Base-by-base conservation (phyloP, 30 jellyfish, hydroid and myxozoan genomes). In the Hydra vulgaris region DNA sequence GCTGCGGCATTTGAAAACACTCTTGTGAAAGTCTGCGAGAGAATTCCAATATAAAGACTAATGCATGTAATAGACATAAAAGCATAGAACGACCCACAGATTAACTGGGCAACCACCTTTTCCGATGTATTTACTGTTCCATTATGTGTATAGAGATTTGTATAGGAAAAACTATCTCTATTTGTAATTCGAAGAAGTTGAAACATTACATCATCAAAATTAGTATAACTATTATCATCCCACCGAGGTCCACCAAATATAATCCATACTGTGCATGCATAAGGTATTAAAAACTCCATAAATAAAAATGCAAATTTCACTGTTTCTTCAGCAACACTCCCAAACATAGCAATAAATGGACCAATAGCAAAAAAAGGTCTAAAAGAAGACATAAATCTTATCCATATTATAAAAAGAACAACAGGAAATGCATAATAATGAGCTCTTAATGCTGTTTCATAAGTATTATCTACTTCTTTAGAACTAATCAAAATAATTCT, bases 251-350 rank as follows among this genome's bases (percentile, higher is more conserved):
- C 96, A 55, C 98, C 98, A 77, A 94, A 94, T 23, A 94, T 82
- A 27, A 94, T 94, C 99, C 99, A 94, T 23, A 94, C 83, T 23
- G 99, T 96, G 78, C 99, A 94, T 26, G 95, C 84, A 81, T 94
- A 94, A 55, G 99, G 99, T 20, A 94, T 85, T 78, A 88, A 94
- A 86, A 94, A 94, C 74, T 94, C 99, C 73, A 85, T 84, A 66
- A 89, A 94, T 55, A 94, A 79, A 69, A 94, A 94, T 22, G 95
- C 96, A 54, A 94, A 94, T 52, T 94, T 94, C 85, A 94, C 54
- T n/a, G 99, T 94, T 80, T 94, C 99, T n/a, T 82, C 85, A 0
- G 95, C 96, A 16, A 94, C 99, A 79, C 87, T 90, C 20, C 99
- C 99, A 0, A 94, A 86, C 78, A 94, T 87, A 18, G 99, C 95